These are phyloP conservation scores for Streptopelia turtur DNA, from an alignment of 2,797 vertebrate genomes.

Conservation along the genomic window DNA sequence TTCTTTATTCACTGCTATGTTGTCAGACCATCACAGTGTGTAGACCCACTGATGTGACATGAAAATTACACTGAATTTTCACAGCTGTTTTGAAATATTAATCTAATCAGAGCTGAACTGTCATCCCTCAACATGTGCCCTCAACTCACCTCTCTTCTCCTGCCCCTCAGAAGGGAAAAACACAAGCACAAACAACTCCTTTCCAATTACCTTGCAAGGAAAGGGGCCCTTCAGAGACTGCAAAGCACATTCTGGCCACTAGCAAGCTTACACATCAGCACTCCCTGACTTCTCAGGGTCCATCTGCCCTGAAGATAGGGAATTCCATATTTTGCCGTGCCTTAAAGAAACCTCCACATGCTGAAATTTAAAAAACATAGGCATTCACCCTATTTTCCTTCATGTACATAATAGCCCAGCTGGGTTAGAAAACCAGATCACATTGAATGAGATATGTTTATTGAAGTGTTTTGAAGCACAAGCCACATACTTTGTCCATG, in stretches of 20 bases:
- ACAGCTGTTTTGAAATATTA: not conserved
- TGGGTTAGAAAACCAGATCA: not conserved
- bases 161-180: not conserved
- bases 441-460: fast-evolving
- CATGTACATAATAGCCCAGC: not conserved
- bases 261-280: not conserved
- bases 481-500: fast-evolving
- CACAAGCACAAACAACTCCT: not conserved
- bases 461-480: not conserved
- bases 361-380: not conserved
- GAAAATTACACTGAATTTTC: not conserved
- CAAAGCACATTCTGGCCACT: not conserved
- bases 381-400: not conserved
- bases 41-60: not conserved
- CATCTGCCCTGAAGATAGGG: not conserved
- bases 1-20: not conserved
- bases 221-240: not conserved
- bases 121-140: too few relatives aligned
- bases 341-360: not conserved
- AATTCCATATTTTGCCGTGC: not conserved
- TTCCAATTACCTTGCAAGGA: not conserved
- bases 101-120: not conserved
- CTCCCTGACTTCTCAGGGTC: not conserved
- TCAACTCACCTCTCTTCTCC: not conserved
- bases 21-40: not conserved